phyloP scores from a whole-genome alignment of 35 echinoderm and acorn worm species.

The Ptychodera flava region DNA sequence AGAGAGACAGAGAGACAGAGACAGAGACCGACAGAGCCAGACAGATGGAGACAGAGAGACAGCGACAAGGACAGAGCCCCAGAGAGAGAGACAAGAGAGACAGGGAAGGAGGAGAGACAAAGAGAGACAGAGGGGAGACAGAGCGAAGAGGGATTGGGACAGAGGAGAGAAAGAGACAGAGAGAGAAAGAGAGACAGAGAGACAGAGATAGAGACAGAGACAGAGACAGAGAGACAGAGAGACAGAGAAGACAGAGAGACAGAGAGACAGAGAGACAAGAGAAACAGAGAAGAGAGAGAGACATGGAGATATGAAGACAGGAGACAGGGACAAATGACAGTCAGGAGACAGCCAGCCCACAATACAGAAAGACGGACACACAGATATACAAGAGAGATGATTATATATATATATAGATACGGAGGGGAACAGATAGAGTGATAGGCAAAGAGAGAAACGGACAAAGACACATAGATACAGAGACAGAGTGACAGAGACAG shows the following conservation, averaged over 20 bases:
- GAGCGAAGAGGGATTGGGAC: background rate
- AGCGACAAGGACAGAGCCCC: background rate
- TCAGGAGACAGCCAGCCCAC: background rate
- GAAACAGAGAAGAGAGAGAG: background rate
- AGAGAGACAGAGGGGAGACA: background rate
- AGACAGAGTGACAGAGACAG: background rate
- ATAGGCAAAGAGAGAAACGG: background rate
- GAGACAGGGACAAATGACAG: background rate
- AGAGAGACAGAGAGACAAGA: background rate
- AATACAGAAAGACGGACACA: background rate
- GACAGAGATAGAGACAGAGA: too few relatives aligned
- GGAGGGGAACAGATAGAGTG: background rate
- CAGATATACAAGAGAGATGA: background rate
- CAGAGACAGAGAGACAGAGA: too few relatives aligned
- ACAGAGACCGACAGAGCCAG: too few relatives aligned
- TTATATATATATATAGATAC: background rate
- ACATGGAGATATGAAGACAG: background rate
- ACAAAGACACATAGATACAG: background rate
- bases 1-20: too few relatives aligned
- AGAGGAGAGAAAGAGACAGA: too few relatives aligned
- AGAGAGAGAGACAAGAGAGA: background rate
- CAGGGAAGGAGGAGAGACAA: background rate
- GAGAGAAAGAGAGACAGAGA: too few relatives aligned
- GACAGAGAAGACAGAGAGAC: too few relatives aligned
- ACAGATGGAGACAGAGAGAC: constrained; percentile 2